phyloP scores from a whole-genome alignment of 2,797 vertebrate species.

The Cirrhinus mrigala region DNA sequence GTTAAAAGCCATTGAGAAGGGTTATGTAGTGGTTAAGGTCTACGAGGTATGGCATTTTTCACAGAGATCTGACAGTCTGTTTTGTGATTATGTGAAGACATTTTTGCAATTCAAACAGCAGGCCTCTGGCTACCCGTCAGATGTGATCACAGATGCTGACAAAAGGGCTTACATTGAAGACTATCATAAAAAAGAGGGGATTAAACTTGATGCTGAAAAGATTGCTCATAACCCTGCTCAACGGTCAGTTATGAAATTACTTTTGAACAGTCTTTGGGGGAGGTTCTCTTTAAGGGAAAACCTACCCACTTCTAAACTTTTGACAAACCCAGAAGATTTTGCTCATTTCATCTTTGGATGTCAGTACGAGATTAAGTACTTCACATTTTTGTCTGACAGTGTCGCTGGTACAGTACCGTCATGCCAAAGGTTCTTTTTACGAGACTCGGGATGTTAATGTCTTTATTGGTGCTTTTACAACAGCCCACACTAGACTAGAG shows the following conservation, averaged over 20 bases:
- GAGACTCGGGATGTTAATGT: not conserved
- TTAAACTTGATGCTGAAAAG: not conserved
- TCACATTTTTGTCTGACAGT: not conserved
- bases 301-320: not conserved
- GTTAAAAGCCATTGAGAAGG: conserved; percentile 22
- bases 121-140: not conserved
- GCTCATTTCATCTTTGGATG: not conserved
- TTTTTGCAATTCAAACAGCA: conserved; percentile 10
- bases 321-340: not conserved
- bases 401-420: not conserved
- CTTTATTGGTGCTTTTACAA: not conserved
- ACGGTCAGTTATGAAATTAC: not conserved
- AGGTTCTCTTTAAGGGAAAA: not conserved
- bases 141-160: not conserved
- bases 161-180: not conserved
- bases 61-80: not conserved
- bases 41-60: conserved; percentile 29
- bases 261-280: not conserved
- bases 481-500: not conserved
- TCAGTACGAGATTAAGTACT: not conserved
- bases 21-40: not conserved
- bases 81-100: not conserved
- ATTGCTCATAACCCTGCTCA: not conserved
- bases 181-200: not conserved
- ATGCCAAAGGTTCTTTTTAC: no score